Base-by-base conservation (phyloP, 2,888 invertebrate species). In the Drosophila borealis region DNA sequence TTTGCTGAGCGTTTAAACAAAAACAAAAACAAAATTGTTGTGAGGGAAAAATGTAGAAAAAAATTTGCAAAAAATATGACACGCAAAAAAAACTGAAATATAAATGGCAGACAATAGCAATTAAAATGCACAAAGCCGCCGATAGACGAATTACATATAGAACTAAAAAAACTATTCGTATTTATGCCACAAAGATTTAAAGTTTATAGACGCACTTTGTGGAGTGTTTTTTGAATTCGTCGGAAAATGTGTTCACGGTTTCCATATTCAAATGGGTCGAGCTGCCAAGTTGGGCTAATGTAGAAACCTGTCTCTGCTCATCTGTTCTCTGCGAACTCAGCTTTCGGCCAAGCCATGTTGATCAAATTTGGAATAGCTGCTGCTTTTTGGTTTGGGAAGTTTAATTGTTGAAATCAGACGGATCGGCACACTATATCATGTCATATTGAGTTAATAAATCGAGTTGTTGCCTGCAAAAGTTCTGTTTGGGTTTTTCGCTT, bases 81-180 rank as follows among this genome's bases (percentile, higher is more conserved):
- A 44, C 19, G n/a, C 10, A 29, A 53, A 37, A 46, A 48, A 21
- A 46, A 41, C 14, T 19, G 37, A 45, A 42, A 34, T 42, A 37
- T 42, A 56, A 77, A 64, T 56, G 45, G 37, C 48, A 65, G 56
- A 73, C 55, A 63, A 70, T 59, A 60, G 53, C 74, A 76, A 74
- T 78, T 74, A 78, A 76, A 74, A 73, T 61, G 45, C 59, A 56
- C 46, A 60, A 65, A 64, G 59, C 63, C 49, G 42, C 68, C 56
- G 37, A 67, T 59, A 57, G 42, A 48, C 37, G 62, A 19, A 19
- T 17, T 44, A 42, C 19, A 50, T 45, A 50, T 50, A 44, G n/a
- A 13, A 51, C 42, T 25, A 25, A 14, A 21, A 29, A 19, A 4
- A 48, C 41, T 14, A 29, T 29, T 29, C 2, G 29, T 34, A 42